Conservation (phyloP, 2,888 invertebrate species). For the Bimastos eiseni region DNA sequence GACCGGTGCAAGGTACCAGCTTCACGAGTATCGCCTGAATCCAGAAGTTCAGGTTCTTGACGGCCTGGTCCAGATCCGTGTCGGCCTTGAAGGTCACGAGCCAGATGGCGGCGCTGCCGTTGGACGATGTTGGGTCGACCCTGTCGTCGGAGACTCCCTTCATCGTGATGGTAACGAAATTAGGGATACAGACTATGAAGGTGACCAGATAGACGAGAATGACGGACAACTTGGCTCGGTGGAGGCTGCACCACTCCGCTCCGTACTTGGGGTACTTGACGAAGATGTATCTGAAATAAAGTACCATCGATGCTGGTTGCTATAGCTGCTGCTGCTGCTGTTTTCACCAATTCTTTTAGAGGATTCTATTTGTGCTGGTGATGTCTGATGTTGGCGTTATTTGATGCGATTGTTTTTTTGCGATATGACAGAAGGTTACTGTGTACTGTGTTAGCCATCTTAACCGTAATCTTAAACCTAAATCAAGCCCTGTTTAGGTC, state of each 20-base stretch:
- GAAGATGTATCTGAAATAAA: conserved; percentile 69
- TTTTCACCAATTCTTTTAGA: too few relatives aligned
- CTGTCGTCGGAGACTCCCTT: not conserved
- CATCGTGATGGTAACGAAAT: conserved; percentile 62
- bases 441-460: too few relatives aligned
- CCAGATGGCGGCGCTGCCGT: conserved; percentile 39
- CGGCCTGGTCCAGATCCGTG: conserved; percentile 48
- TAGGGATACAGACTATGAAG: conserved; percentile 58
- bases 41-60: conserved; percentile 78
- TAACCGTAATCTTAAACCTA: too few relatives aligned
- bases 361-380: too few relatives aligned
- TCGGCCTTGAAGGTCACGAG: conserved; percentile 66
- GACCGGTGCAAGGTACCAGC: conserved; percentile 82
- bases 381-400: too few relatives aligned
- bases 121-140: not conserved
- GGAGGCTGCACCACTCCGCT: conserved; percentile 80
- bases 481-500: too few relatives aligned
- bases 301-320: not conserved
- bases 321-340: too few relatives aligned
- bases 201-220: conserved; percentile 61
- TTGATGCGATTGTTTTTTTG: too few relatives aligned
- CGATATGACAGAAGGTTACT: too few relatives aligned
- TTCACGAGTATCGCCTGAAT: conserved; percentile 91
- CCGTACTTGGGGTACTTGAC: conserved; percentile 73
- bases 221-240: conserved; percentile 80